Percentiles rank a stretch among this genome's conserved stretches.
phyloP scores from a whole-genome alignment of 2,797 vertebrate genomes.

The Parauchenoglanis ngamensis region DNA sequence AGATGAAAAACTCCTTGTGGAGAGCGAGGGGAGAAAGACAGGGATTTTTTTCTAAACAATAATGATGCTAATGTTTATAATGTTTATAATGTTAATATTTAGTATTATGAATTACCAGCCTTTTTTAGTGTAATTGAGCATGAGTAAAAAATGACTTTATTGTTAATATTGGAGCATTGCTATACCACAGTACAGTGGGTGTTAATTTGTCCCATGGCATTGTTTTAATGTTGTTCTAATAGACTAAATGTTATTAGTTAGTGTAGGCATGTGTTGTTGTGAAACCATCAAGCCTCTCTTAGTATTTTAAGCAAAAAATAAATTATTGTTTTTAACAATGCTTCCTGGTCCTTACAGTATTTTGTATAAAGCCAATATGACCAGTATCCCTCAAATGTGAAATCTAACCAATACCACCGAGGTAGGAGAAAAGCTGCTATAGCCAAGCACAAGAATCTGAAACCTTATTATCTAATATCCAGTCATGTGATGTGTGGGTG shows the following conservation, averaged over 20 bases:
- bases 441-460: slow-evolving; percentile 67
- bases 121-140: not conserved
- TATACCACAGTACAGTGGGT: not conserved
- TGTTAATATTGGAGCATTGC: not conserved
- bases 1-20: not conserved
- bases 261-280: not conserved
- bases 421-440: slow-evolving; percentile 63
- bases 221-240: not conserved
- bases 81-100: not conserved
- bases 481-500: slow-evolving; percentile 71
- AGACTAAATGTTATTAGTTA: not conserved
- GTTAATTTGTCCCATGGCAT: not conserved
- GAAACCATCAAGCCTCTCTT: not conserved
- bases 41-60: not conserved
- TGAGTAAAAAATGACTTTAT: not conserved
- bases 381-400: not conserved
- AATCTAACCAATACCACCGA: not conserved
- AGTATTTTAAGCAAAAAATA: not conserved
- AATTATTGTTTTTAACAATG: not conserved
- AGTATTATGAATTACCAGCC: not conserved
- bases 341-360: not conserved
- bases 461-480: slow-evolving; percentile 62
- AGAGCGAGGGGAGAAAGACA: not conserved
- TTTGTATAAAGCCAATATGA: not conserved
- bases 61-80: not conserved